Evolutionary conservation across 2,888 invertebrate genomes (phyloP), one percentile per base, ranked within the genome.

Genomic region (Scrobipalpa atriplicella): DNA sequence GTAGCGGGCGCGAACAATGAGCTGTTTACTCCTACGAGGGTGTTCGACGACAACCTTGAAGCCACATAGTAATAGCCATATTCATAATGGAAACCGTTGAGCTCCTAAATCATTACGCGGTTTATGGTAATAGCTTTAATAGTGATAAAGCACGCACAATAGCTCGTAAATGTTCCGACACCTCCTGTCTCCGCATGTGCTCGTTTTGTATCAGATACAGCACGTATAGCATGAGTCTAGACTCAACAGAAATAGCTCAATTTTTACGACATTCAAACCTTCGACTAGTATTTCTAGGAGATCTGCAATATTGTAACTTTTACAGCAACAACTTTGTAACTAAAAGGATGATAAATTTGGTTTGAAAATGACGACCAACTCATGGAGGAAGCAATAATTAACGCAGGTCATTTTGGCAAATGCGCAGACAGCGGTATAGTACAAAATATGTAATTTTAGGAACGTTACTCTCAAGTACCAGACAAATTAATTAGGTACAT

Each of bases 61-160:
- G 68, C 67, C 67, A 73, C 72, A 75, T 74, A 76, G 73, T 76
- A 71, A 72, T 39, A 16, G 56, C 54, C 67, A 62, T 71, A 72
- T 64, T 75, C 69, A 71, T 73, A 79, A 78, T 81, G 76, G 77
- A 81, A 83, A 84, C 81, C 75, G 74, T 78, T 73, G 78, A 71
- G 76, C 75, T 72, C 75, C 76, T 74, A 77, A 78, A 81, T 80
- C 76, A 78, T 83, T 81, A 80, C 78, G 78, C 78, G 76, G 80
- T 83, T 84, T 80, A 86, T 76, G 83, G 80, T 83, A 83, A 86
- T 83, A 83, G 80, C 72, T 71, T 74, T 72, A 69, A 78, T 75
- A 75, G 79, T 78, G 89, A 90, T 89, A 89, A 80, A 86, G 85
- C 89, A 90, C 89, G 89, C 85, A 85, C 82, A 79, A 79, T 77